These are phyloP conservation scores for Xiphophorus hellerii DNA, from an alignment of 2,113 vertebrate genomes.

Conservation along the genomic window DNA sequence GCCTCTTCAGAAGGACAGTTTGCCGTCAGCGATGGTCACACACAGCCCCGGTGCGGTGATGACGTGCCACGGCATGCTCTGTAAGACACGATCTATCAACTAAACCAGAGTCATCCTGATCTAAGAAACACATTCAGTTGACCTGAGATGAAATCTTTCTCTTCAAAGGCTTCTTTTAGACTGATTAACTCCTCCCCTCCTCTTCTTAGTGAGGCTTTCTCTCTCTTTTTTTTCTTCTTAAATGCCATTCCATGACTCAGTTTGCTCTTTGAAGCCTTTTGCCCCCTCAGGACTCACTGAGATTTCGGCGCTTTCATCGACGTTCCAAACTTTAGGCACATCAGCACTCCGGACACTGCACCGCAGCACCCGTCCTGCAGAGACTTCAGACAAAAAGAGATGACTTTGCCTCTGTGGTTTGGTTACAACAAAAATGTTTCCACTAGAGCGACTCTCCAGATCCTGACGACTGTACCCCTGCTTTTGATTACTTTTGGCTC, in stretches of 20 bases:
- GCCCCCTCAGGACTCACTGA: conserved; percentile 57
- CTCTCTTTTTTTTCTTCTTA: neutral
- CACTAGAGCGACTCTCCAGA: conserved; percentile 20
- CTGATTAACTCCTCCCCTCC: neutral
- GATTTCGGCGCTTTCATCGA: conserved; percentile 37
- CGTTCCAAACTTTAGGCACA: conserved; percentile 39
- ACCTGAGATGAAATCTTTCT: conserved; percentile 57
- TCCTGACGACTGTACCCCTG: conserved; percentile 28
- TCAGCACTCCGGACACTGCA: conserved; percentile 34
- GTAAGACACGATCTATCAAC: conserved; percentile 42
- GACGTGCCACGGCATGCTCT: conserved; percentile 44
- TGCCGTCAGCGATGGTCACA: conserved; percentile 57
- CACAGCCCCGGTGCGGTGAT: conserved; percentile 54
- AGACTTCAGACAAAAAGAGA: conserved; percentile 15
- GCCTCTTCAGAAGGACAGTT: conserved; percentile 50
- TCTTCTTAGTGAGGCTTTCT: neutral
- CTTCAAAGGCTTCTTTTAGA: conserved; percentile 6
- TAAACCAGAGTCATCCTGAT: neutral
- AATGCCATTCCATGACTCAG: conserved; percentile 22
- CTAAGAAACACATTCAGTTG: conserved; percentile 7
- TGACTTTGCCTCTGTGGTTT: conserved; percentile 27
- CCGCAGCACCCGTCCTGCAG: neutral
- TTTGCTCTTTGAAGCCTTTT: conserved; percentile 49
- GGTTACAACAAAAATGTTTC: conserved; percentile 20
- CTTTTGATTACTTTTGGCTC: conserved; percentile 26